These are phyloP conservation scores for Oikopleura albicans DNA, from an alignment of 23 tunicate species.

Conservation along the genomic window DNA sequence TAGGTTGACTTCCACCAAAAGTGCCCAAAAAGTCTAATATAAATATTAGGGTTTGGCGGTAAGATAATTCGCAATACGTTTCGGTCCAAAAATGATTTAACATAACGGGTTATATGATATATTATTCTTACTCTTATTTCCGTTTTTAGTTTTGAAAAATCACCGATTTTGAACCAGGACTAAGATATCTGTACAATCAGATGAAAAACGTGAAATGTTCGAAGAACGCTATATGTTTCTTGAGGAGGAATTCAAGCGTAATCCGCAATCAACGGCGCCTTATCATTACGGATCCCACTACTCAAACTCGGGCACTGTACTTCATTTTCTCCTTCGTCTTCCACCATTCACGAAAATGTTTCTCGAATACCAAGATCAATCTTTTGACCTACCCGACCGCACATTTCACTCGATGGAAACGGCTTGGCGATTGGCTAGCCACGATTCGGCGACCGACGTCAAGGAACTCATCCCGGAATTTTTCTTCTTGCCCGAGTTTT, in stretches of 20 bases:
- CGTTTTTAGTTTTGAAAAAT: too few species aligned
- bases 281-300: slow-evolving; percentile 93
- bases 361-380: slow-evolving; percentile 67
- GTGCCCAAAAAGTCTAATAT: too few species aligned
- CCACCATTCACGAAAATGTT: slow-evolving; percentile 84
- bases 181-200: too few species aligned
- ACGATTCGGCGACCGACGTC: slow-evolving; percentile 69
- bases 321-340: slow-evolving; percentile 73
- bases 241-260: slow-evolving; percentile 68
- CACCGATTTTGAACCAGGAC: slow-evolving; percentile 68
- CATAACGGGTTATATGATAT: too few species aligned
- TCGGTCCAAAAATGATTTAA: too few species aligned
- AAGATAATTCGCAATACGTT: too few species aligned
- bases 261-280: slow-evolving; percentile 55
- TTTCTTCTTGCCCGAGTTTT: slow-evolving; percentile 85
- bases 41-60: too few species aligned
- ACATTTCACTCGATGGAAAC: slow-evolving; percentile 94
- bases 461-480: slow-evolving; percentile 87
- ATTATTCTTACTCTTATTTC: too few species aligned
- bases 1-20: too few species aligned
- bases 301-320: slow-evolving; percentile 86
- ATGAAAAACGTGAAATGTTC: slow-evolving; percentile 37
- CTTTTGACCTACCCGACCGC: slow-evolving; percentile 87
- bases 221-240: slow-evolving; percentile 55
- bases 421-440: slow-evolving; percentile 48